Conservation (phyloP, 1,140 invertebrate species). For the Apocrypta bakeri region DNA sequence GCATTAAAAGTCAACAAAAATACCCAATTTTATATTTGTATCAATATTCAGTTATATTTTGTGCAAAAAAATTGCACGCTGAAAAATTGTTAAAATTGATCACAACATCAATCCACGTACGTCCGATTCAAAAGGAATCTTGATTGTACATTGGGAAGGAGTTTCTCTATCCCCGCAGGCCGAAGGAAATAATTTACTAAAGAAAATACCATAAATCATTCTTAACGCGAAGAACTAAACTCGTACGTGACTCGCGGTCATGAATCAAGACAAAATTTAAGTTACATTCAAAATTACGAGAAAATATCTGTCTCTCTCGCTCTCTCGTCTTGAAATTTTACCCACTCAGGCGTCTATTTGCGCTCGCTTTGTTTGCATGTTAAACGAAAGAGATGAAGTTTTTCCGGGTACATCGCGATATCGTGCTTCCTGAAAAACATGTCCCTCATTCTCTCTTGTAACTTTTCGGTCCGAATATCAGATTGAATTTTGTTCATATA, state of each 20-base stretch:
- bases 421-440: neutral
- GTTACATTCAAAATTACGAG: neutral
- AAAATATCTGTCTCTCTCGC: neutral
- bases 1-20: no score
- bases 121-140: neutral
- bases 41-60: no score
- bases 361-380: neutral
- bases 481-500: neutral
- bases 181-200: conserved; percentile 6
- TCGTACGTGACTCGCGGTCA: conserved; percentile 3
- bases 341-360: neutral
- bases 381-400: neutral
- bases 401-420: neutral
- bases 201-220: conserved; percentile 7
- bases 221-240: conserved; percentile 10
- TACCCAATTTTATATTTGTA: no score
- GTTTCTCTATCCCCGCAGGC: no score
- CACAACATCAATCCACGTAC: neutral
- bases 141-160: neutral
- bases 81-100: no score
- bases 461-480: neutral
- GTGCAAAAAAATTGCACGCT: no score
- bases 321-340: no score
- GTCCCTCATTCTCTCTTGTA: neutral
- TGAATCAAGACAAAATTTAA: conserved; percentile 8